Base-by-base conservation (phyloP, 2,888 invertebrate genomes). In the Ctenicera cuprea region DNA sequence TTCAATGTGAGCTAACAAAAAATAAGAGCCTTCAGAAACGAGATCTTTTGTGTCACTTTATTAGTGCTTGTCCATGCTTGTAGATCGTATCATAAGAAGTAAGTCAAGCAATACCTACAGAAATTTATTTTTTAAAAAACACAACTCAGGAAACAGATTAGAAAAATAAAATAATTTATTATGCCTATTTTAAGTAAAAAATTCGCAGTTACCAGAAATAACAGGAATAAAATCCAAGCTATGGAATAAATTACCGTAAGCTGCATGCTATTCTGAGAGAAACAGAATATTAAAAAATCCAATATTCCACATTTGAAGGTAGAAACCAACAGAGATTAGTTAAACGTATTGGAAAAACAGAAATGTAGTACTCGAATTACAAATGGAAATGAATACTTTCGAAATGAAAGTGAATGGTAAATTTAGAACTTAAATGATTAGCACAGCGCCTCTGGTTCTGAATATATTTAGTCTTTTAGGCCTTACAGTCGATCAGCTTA, bases 201-300 rank as follows among this genome's bases (percentile, higher is more conserved):
- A 38, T 37, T 54, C 38, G 37, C 26, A 37, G 52, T 50, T 66
- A 54, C 22, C 20, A 38, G 20, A 38, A 50, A 65, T 65, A 54
- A 66, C 54, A 22, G 37, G 37, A 54, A 52, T 38, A 37, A 54
- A 45, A 37, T 66, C 16, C 37, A 48, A 50, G 65, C 38, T 37
- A 14, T 20, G 22, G 65, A 66, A 66, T 66, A 66, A 66, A 66
- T 66, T 66, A 66, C 65, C 8, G 12, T 52, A 41, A 66, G 22
- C 65, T 52, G 38, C 20, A 66, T 33, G 37, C 18, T 54, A 66
- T 66, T 50, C 52, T 33, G 41, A 16, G 52, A 66, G 63, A 22
- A 57, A 33, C n/a, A 12, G 50, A 14, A 65, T 22, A 63, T 45
- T 45, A 48, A 63, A 45, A 65, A 65, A 52, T 52, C 38, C 52